Evolutionary conservation across 2,888 invertebrate species (phyloP), one percentile per base, ranked within the genome.

Genomic region (Nemoura dubitans): DNA sequence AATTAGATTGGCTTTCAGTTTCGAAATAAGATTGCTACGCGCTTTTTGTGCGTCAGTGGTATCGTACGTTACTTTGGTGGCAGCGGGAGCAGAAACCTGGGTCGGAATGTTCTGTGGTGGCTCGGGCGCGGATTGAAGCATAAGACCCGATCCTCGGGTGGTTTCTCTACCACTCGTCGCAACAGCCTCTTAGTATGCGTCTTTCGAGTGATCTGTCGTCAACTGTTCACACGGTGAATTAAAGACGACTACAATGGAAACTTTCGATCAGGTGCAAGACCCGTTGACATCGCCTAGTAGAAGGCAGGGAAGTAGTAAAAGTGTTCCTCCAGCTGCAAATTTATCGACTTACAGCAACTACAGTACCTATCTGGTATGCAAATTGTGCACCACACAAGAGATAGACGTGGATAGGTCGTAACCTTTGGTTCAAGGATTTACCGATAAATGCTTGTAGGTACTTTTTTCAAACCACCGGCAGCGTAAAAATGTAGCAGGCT

Each of bases 341-440:
- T 59, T 59, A 59, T 59, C 2, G 59, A 59, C 59, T 21, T 59
- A 59, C 59, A 10, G 36, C 36, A 59, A 59, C 59, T 59, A 14
- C 59, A 59, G 59, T 59, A 21, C n/a, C n/a, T n/a, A n/a, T 59
- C 59, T 59, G 14, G 59, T 59, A 59, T 59, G 59, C 59, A 59
- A 59, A 59, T 36, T 59, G 59, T 59, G 59, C 59, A 59, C 14
- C 59, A 21, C 2, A 21, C 16, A 21, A 21, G 59, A 59, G 59
- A 59, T 59, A 59, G 59, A 59, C 59, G 21, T 59, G 59, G 59
- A 78, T 78, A 78, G 78, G 78, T 78, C 78, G 28, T 10, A 27
- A 78, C 78, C 78, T 78, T 78, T 78, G 78, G 78, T 78, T 78
- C 78, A 78, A 78, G 78, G 78, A 27, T 78, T 78, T 78, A 21